These are phyloP conservation scores for Acromyrmex echinatior DNA, from an alignment of 1,140 invertebrate species.

Conservation along the genomic window DNA sequence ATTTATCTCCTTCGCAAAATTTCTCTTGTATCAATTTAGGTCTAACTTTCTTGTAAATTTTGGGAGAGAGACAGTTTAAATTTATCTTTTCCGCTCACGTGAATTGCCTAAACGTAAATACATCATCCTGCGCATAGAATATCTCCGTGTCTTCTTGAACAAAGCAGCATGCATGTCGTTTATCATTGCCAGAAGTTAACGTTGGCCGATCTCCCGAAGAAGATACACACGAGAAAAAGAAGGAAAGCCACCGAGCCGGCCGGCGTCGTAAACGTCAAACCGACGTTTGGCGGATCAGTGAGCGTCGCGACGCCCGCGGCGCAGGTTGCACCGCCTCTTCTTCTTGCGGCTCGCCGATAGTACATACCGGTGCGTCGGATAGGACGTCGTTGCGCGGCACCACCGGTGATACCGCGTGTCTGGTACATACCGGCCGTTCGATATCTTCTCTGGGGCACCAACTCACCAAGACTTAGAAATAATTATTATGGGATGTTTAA, in stretches of 20 bases:
- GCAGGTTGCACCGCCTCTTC: conserved; percentile 63
- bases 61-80: background rate
- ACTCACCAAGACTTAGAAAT: background rate
- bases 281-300: conserved; percentile 71
- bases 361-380: background rate
- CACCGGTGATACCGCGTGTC: conserved; percentile 8
- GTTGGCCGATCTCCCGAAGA: background rate
- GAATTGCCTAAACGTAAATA: background rate
- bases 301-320: conserved; percentile 78
- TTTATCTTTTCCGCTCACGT: background rate
- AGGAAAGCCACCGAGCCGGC: conserved; percentile 13
- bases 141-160: background rate
- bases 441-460: background rate
- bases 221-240: conserved; percentile 4
- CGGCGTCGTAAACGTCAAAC: conserved; percentile 44
- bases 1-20: background rate
- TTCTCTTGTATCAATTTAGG: background rate
- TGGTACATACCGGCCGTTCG: background rate
- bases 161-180: conserved; percentile 3
- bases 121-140: conserved; percentile 13
- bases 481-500: conserved; percentile 75
- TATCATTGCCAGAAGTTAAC: background rate
- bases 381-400: background rate
- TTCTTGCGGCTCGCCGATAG: conserved; percentile 13
- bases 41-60: conserved; percentile 14